Evolutionary conservation across 2,113 vertebrate genomes (phyloP), one percentile per base, ranked within the genome.

Genomic region (Epinephelus moara): DNA sequence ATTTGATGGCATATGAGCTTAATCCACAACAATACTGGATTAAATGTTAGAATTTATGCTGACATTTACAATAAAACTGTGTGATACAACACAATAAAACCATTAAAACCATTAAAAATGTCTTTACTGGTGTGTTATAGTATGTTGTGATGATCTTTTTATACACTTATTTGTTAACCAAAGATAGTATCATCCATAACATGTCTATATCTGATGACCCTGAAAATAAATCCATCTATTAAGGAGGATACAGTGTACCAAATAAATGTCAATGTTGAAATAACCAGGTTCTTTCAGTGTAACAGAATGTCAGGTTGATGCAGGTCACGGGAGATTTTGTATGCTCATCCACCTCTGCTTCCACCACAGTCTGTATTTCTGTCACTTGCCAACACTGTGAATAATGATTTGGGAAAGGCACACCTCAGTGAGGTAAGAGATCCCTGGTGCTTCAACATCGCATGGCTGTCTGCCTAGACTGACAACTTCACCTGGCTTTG

Each of bases 401-500:
- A 67, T 81, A 79, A 84, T 85, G 68, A 69, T 73, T 60, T 64
- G 3, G 21, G 55, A 80, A 64, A 63, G 53, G 61, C 76, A 81
- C 55, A 60, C 12, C 57, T 82, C 23, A 12, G 47, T 76, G 27
- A 70, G 63, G 81, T 75, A 63, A 69, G 61, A 66, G 49, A 78
- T 80, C 63, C 45, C 82, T 27, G 52, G 27, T 75, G 50, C 53
- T 73, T 37, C 37, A 70, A 75, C 70, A 45, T 1, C 47, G 57
- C 72, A 45, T 18, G 69, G 33, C 84, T 70, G 53, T 59, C 70
- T 81, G 81, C 85, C 47, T 40, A 17, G 61, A 57, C 56, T 80
- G 82, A 84, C 80, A 88, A 70, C 84, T 85, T 91, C 79, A 75
- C 73, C 81, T 67, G n/a, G 74, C 56, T 80, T 63, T 71, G 64